A percentile compares a stretch with the other conserved stretches of the same genome.
phyloP scores from a whole-genome alignment of 1,140 invertebrate species.

The Trichomalopsis sarcophagae region DNA sequence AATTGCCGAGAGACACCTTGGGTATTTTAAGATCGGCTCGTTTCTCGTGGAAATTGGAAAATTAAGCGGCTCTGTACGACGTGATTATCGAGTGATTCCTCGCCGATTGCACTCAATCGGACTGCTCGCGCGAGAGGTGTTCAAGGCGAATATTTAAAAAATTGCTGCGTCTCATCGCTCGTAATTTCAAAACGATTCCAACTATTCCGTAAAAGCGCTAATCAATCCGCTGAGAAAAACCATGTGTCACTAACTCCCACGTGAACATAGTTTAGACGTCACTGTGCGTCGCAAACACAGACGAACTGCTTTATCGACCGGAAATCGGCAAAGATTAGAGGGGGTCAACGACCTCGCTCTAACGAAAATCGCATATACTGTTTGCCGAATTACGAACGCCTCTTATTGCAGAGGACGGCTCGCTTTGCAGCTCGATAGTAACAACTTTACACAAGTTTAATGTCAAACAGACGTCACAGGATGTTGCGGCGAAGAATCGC shows the following conservation, averaged over 20 bases:
- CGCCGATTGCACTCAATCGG: not conserved
- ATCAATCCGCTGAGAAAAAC: too few species aligned
- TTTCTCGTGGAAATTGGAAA: not conserved
- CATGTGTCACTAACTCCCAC: not conserved
- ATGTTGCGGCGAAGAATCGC: not conserved
- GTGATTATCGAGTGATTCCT: not conserved
- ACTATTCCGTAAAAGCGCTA: not conserved
- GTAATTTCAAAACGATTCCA: not conserved
- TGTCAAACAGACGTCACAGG: conserved; percentile 10
- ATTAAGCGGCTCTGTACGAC: not conserved
- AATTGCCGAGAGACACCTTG: not conserved
- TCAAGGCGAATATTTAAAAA: not conserved
- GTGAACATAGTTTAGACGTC: not conserved
- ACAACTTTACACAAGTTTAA: conserved; percentile 5
- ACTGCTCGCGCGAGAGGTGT: not conserved
- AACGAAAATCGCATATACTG: not conserved
- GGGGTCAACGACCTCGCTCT: not conserved
- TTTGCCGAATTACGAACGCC: too few species aligned
- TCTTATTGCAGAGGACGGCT: not conserved
- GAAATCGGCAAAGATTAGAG: not conserved
- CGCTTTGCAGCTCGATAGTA: not conserved
- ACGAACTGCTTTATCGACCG: not conserved
- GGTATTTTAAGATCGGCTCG: not conserved
- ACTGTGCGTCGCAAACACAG: not conserved
- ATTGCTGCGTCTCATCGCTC: not conserved